Percentiles rank a stretch among this genome's conserved stretches.
These are phyloP conservation scores for Labrus mixtus DNA, from an alignment of 2,113 vertebrate species.

Conservation along the genomic window DNA sequence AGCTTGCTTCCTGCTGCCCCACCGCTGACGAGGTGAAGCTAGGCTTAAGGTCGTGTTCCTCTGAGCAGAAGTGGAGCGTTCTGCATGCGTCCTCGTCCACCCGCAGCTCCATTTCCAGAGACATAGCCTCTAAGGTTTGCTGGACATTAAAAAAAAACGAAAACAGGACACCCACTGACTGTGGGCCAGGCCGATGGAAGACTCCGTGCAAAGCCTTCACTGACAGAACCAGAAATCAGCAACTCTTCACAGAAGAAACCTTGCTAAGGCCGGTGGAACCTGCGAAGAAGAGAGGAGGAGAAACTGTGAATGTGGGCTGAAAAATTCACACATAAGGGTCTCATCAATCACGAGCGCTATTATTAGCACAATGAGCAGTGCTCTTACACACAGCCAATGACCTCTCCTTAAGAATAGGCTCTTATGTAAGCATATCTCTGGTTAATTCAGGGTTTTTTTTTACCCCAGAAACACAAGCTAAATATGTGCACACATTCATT, in stretches of 20 bases:
- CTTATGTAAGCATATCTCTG: slow-evolving; percentile 48
- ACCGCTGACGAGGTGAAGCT: slow-evolving; percentile 59
- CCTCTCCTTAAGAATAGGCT: slow-evolving; percentile 20
- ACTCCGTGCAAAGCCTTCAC: slow-evolving; percentile 78
- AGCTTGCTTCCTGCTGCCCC: slow-evolving; percentile 54
- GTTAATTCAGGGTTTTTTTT: slow-evolving; percentile 40
- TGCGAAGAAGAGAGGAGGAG: slow-evolving; percentile 56
- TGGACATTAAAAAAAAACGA: slow-evolving; percentile 74
- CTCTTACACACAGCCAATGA: slow-evolving; percentile 30
- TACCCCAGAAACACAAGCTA: slow-evolving; percentile 66
- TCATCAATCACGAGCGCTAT: slow-evolving; percentile 72
- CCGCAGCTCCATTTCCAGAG: slow-evolving; percentile 76
- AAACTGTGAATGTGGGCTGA: slow-evolving; percentile 37
- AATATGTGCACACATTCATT: slow-evolving; percentile 72
- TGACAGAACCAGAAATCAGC: slow-evolving; percentile 77
- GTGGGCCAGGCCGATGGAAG: slow-evolving; percentile 72
- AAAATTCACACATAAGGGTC: slow-evolving; percentile 2
- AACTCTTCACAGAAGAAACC: slow-evolving; percentile 99
- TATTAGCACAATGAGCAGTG: slow-evolving; percentile 49
- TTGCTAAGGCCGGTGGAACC: slow-evolving; percentile 98
- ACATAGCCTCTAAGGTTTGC: slow-evolving; percentile 84
- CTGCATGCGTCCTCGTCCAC: slow-evolving; percentile 53
- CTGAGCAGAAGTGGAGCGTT: slow-evolving; percentile 66
- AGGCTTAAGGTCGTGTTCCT: slow-evolving; percentile 62
- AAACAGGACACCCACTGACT: slow-evolving; percentile 78